phyloP scores from a whole-genome alignment of 2,888 invertebrate species.

The Drosophila demipolita region DNA sequence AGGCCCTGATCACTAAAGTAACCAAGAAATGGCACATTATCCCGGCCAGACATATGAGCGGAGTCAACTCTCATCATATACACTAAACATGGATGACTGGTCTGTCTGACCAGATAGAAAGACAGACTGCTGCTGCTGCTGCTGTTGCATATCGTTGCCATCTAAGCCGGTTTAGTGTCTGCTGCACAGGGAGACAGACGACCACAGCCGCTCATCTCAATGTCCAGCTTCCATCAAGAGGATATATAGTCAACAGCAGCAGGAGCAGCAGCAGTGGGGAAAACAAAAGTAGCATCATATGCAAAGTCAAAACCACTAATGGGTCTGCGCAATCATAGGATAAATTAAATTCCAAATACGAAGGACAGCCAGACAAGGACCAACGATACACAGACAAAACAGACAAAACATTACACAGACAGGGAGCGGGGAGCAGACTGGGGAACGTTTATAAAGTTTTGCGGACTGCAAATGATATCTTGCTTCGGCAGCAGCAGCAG shows the following conservation, averaged over 20 bases:
- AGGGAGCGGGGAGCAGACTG: not conserved
- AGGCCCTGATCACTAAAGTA: slow-evolving; percentile 58
- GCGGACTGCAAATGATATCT: slow-evolving; percentile 79
- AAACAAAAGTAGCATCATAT: slow-evolving; percentile 81
- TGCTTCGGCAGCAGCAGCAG: slow-evolving; percentile 68
- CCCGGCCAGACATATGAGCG: slow-evolving; percentile 43
- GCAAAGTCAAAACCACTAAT: slow-evolving; percentile 82
- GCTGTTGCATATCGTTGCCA: slow-evolving; percentile 60
- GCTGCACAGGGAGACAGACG: slow-evolving; percentile 48
- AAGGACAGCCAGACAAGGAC: slow-evolving; percentile 54
- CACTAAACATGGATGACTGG: slow-evolving; percentile 15
- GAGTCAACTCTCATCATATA: slow-evolving; percentile 23
- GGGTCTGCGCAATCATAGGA: slow-evolving; percentile 82
- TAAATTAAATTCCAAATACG: slow-evolving; percentile 81
- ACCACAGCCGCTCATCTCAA: slow-evolving; percentile 16
- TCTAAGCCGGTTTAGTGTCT: slow-evolving; percentile 77
- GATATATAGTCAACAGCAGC: not conserved
- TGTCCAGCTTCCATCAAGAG: slow-evolving; percentile 65
- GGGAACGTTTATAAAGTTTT: slow-evolving; percentile 77
- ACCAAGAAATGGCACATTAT: slow-evolving; percentile 48
- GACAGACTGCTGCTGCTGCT: not conserved
- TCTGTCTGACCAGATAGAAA: slow-evolving; percentile 22
- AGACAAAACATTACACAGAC: slow-evolving; percentile 8
- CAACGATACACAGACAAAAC: slow-evolving; percentile 64
- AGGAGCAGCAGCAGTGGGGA: slow-evolving; percentile 34